phyloP scores from a whole-genome alignment of 2,797 vertebrate species.

The Cheirogaleus major region DNA sequence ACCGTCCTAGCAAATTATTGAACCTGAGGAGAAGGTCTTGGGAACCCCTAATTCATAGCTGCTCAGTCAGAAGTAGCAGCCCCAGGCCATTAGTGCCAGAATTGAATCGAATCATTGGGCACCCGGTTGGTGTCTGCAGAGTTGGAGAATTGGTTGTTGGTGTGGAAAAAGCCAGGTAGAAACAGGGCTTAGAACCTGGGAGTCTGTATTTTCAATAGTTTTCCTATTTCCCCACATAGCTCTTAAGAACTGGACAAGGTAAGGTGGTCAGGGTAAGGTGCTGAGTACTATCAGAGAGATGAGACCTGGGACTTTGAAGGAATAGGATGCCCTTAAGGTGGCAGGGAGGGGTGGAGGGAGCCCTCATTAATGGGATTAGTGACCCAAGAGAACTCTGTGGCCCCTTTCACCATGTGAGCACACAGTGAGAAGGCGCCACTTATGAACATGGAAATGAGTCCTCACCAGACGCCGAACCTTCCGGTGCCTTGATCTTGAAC shows the following conservation, averaged over 20 bases:
- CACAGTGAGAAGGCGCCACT: not conserved
- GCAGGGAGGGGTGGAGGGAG: rapidly evolving
- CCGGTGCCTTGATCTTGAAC: not conserved
- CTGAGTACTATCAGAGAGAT: not conserved
- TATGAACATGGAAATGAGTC: not conserved
- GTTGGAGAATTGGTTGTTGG: not conserved
- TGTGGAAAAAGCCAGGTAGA: not conserved
- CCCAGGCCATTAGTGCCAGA: not conserved
- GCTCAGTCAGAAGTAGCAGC: not conserved
- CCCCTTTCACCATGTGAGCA: not conserved
- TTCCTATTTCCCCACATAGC: not conserved
- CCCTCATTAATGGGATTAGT: not conserved
- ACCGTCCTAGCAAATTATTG: not conserved
- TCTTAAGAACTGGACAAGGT: not conserved
- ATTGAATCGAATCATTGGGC: not conserved
- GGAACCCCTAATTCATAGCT: not conserved
- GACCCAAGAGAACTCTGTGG: not conserved
- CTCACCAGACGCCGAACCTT: not conserved
- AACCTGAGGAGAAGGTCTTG: not conserved
- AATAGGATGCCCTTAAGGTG: not conserved
- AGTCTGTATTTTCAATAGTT: not conserved
- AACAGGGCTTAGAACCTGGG: not conserved
- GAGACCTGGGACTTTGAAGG: not conserved
- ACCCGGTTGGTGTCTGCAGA: not conserved
- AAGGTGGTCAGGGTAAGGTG: not conserved